Evolutionary conservation across 2,888 invertebrate genomes (phyloP), one percentile per base, ranked within the genome.

Genomic region (Morpho achilles): DNA sequence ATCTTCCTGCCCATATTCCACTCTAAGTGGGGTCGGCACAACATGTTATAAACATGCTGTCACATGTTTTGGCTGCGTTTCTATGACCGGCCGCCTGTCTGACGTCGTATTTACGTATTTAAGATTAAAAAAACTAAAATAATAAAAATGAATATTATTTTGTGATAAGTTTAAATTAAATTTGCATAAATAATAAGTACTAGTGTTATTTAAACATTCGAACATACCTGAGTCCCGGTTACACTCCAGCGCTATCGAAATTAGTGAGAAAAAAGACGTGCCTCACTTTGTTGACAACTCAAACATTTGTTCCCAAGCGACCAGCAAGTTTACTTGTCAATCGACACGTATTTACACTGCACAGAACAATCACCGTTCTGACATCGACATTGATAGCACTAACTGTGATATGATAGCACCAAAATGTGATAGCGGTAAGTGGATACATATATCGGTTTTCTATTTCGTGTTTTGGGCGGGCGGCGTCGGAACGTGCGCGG

Each of bases 401-500:
- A 55, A 44, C 49, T 8, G 49, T 50, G 48, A 43, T 10, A 50
- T 44, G 54, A 48, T 54, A 54, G 48, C 54, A 54, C 54, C 40
- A 48, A 48, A 54, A 54, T 54, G 41, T 7, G 47, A 52, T 22
- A 10, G n/a, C 52, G 52, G 22, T 39, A 44, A 9, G 39, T 23
- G 42, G 50, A 39, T 23, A 47, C 23, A 7, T 46, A n/a, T 51
- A 40, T 49, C 51, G 48, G 45, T 59, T 54, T 50, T 55, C 55
- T 63, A 53, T 53, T 60, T 60, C 58, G 62, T 64, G 64, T 67
- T 67, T 80, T 73, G 84, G 89, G 88, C 88, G 89, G 89, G 88
- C 87, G 89, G 87, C 76, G 71, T 62, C 70, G 74, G 84, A 72
- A 74, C 87, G 88, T 88, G 89, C 87, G 88, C 82, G 76, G 76